phyloP scores from a whole-genome alignment of 2,797 vertebrate species.

The Denticeps clupeoides region DNA sequence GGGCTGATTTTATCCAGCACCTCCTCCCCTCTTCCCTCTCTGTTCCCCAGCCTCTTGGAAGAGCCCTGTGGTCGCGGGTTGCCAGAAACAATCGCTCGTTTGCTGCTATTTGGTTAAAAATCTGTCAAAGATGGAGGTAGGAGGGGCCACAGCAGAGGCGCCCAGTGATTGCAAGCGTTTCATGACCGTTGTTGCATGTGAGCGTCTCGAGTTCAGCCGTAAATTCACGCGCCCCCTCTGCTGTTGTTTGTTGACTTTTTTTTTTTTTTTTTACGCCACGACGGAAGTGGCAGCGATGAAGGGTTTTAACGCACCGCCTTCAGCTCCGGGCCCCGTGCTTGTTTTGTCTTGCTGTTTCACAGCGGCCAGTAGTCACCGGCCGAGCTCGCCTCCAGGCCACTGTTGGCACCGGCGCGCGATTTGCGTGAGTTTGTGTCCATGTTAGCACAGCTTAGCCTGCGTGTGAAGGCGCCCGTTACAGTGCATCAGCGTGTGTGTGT shows the following conservation, averaged over 20 bases:
- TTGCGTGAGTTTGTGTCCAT: background rate
- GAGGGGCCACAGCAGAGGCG: constrained; percentile 10
- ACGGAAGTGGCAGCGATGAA: constrained; percentile 17
- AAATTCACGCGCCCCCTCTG: too few relatives aligned
- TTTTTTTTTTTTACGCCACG: too few relatives aligned
- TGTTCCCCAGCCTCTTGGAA: constrained; percentile 47
- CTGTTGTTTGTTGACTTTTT: too few relatives aligned
- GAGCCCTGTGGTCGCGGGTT: constrained; percentile 40
- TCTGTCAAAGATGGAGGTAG: constrained; percentile 47
- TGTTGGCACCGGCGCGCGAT: background rate
- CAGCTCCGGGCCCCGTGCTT: background rate
- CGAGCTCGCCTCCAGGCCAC: background rate
- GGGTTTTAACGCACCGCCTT: background rate
- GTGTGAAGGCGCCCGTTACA: constrained; percentile 4
- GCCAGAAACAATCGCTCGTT: constrained; percentile 71
- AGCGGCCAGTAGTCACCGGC: background rate
- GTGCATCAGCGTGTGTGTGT: constrained; percentile 6
- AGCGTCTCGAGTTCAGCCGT: too few relatives aligned
- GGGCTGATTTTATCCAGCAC: constrained; percentile 63
- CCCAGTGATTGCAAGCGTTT: too few relatives aligned
- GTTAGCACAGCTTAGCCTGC: background rate
- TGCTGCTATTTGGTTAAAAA: constrained; percentile 65
- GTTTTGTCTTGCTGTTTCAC: background rate
- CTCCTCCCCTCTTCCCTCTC: constrained; percentile 21
- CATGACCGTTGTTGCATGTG: too few relatives aligned